Conservation (phyloP, 2,113 vertebrate genomes). For the Sitta europaea region DNA sequence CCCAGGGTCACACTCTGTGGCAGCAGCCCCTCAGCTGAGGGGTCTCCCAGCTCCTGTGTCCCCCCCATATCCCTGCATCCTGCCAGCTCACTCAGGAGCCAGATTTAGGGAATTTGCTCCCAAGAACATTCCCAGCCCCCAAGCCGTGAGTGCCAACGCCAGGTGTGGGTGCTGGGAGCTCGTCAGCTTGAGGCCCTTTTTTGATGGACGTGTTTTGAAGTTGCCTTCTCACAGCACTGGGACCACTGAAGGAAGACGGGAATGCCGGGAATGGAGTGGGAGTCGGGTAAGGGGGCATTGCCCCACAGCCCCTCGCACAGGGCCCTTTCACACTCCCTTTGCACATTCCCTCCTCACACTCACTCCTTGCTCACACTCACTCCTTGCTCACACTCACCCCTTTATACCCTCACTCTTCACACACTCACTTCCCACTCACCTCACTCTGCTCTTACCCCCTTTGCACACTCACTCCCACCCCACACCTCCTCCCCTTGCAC, state of each 20-base stretch:
- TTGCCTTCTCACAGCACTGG: neutral
- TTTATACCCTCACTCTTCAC: neutral
- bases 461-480: neutral
- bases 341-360: neutral
- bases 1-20: neutral
- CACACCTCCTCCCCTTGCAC: neutral
- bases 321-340: neutral
- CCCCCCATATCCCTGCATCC: accelerated
- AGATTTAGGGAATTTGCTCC: neutral
- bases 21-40: neutral
- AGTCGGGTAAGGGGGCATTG: accelerated
- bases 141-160: accelerated
- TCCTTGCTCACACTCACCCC: neutral
- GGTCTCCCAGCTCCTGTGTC: accelerated
- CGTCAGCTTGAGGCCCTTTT: neutral
- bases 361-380: neutral
- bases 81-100: neutral
- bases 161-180: neutral
- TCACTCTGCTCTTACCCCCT: neutral
- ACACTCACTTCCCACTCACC: neutral
- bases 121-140: neutral
- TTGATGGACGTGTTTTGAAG: accelerated
- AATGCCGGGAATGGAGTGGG: neutral
- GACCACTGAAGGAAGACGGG: neutral
- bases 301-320: accelerated